Percentiles rank a stretch among this genome's conserved stretches.
Evolutionary conservation across 2,888 invertebrate genomes (phyloP).

Genomic region (Chesias legatella): DNA sequence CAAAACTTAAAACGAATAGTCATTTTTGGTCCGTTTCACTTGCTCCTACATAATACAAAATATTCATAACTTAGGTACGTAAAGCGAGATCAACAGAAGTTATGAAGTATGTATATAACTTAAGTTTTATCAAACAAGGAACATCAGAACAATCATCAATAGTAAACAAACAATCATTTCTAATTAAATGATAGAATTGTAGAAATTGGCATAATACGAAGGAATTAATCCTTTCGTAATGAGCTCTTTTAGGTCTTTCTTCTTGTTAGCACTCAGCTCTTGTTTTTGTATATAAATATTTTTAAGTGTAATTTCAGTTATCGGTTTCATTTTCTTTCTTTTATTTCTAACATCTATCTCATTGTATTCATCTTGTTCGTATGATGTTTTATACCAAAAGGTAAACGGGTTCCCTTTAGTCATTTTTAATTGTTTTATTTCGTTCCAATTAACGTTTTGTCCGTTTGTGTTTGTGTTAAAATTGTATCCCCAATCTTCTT

Average conservation of each 20-base stretch:
- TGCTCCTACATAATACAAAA: no score
- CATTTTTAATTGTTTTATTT: slow-evolving; percentile 21
- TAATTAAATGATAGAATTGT: no score
- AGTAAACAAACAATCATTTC: no score
- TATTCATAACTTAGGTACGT: no score
- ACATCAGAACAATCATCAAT: no score
- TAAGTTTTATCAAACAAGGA: no score
- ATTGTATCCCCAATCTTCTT: slow-evolving; percentile 30
- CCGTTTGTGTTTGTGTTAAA: slow-evolving; percentile 20
- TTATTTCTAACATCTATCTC: slow-evolving; percentile 25
- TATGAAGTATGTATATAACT: no score
- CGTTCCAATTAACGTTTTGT: slow-evolving; percentile 25
- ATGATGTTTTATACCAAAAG: slow-evolving; percentile 20
- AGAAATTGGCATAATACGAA: no score
- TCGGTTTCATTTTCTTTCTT: slow-evolving; percentile 7
- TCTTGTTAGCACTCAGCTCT: slow-evolving; percentile 3
- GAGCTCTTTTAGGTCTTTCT: slow-evolving; percentile 4
- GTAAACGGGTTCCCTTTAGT: slow-evolving; percentile 6
- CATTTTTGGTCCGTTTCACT: no score
- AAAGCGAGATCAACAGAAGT: no score
- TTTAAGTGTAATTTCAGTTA: not conserved
- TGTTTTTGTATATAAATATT: slow-evolving; percentile 1
- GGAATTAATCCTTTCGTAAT: no score
- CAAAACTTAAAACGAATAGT: no score
- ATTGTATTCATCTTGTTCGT: slow-evolving; percentile 16